Percentiles rank a stretch among this genome's conserved stretches.
phyloP scores from a whole-genome alignment of 2,888 invertebrate genomes.

The Mayetiola destructor region DNA sequence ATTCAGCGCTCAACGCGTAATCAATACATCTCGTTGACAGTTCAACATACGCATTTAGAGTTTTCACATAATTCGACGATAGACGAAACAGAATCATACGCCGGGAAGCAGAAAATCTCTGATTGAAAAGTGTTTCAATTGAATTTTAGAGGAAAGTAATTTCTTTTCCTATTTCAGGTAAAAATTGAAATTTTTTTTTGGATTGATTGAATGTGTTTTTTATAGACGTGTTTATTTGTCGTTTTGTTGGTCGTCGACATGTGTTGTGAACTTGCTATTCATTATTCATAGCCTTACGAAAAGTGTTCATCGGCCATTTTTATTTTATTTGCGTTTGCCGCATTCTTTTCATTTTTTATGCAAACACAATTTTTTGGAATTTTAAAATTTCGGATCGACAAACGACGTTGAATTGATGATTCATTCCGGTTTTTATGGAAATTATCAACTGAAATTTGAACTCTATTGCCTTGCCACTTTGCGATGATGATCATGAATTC shows the following conservation, averaged over 20 bases:
- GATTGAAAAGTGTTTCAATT: too few relatives aligned
- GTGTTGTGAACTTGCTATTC: not conserved
- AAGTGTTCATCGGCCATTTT: conserved; percentile 5
- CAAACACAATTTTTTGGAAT: too few relatives aligned
- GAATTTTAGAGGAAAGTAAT: not conserved
- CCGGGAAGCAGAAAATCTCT: too few relatives aligned
- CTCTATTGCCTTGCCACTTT: too few relatives aligned
- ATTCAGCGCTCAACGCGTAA: conserved; percentile 2
- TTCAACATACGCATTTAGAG: not conserved
- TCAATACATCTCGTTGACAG: conserved; percentile 3
- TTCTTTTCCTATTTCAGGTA: conserved; percentile 8
- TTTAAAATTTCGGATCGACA: too few relatives aligned
- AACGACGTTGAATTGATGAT: too few relatives aligned
- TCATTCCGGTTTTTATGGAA: too few relatives aligned
- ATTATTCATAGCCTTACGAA: too few relatives aligned
- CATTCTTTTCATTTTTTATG: not conserved
- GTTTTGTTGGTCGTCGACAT: not conserved
- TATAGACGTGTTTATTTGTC: not conserved
- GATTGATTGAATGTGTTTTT: not conserved
- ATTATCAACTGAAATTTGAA: too few relatives aligned
- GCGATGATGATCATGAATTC: too few relatives aligned
- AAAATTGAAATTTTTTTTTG: not conserved
- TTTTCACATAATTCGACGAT: too few relatives aligned
- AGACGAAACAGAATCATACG: too few relatives aligned
- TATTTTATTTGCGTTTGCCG: not conserved